Base-by-base conservation (phyloP, 2,797 vertebrate genomes). In the Rhynchonycteris naso region DNA sequence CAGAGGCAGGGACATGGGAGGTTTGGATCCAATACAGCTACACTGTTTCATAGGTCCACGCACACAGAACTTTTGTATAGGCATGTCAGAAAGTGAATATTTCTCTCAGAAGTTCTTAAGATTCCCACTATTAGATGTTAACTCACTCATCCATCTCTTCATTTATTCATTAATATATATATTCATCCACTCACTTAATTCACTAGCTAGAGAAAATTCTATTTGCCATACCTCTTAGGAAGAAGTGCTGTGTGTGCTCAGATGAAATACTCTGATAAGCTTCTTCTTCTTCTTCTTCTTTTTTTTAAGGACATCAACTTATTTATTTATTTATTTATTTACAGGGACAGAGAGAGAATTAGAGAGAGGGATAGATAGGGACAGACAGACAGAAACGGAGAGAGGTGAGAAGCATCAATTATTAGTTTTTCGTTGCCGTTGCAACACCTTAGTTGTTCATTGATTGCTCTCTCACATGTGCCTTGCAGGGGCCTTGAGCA, bases 141-240 rank as follows among this genome's bases (percentile, higher is more conserved):
- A 56, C 43, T 72, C 15, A 66, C 21, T n/a, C 59, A 74, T 56
- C 3, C 26, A 71, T 56, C 15, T 52, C 33, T 82, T 61, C 38
- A n/a, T 43, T 75, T 28, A 54, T 90, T 22, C 38, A 80, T 72
- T 26, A 43, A 43, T 43, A 43, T 43, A 43, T 43, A 43, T 43
- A n/a, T 43, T 75, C 33, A 54, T 90, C 18, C 38, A 80, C 59
- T 38, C 28, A 74, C 30, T 75, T n/a, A 68, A 68, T 69, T 79
- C 33, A 50, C 91, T 43, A 95, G 33, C 52, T 80, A 66, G 54
- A 95, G 74, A 84, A 88, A 43, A 52, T 54, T 79, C 8, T 83
- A 24, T 69, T 84, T 93, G 33, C n/a, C 15, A 63, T 59, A 84
- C 61, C 24, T 59, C 71, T 78, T 52, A 87, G 66, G 61, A 43